Evolutionary conservation across 2,113 vertebrate genomes (phyloP), one percentile per base, ranked within the genome.

Genomic region (Atrichornis clamosus): DNA sequence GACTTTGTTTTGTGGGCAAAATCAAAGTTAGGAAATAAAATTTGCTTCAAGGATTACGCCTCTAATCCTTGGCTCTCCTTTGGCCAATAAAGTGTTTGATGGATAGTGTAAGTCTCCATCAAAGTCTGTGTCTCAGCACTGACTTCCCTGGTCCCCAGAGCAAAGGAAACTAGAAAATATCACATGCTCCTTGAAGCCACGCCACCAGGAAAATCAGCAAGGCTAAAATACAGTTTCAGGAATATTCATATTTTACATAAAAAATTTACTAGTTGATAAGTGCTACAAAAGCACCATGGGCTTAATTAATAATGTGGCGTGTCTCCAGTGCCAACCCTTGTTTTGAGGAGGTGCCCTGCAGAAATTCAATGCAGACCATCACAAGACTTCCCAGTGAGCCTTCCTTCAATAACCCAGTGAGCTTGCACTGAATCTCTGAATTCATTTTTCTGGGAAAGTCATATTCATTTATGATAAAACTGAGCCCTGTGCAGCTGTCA

Each of bases 1-100:
- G 59, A 85, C 67, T 89, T 95, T 84, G 50, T 93, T 94, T 91
- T 95, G 95, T 70, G 63, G 47, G 33, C 17, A 90, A 95, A 96
- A 93, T 95, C 83, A 97, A 96, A 95, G 72, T 80, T 69, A 87
- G 64, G 77, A 96, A 92, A 95, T 91, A 96, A 96, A 97, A 96
- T 94, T 93, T 95, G 47, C 50, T 97, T 96, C 90, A 80, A 86
- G 84, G 86, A 96, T 95, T 95, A 94, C 87, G 58, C 11, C 39
- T 89, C 80, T 93, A 95, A 97, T 95, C 85, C 78, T 94, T 89
- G 60, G 20, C 41, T 96, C 73, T 92, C 63, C 24, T 93, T 89
- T 85, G 91, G 62, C 90, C 86, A 95, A 83, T 95, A 97, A 96
- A 95, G 11, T 1, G 0, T 50, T 50, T 92, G 95, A 97, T 63